These are phyloP conservation scores for Branchellion lobata DNA, from an alignment of 2,888 invertebrate species.

Conservation along the genomic window DNA sequence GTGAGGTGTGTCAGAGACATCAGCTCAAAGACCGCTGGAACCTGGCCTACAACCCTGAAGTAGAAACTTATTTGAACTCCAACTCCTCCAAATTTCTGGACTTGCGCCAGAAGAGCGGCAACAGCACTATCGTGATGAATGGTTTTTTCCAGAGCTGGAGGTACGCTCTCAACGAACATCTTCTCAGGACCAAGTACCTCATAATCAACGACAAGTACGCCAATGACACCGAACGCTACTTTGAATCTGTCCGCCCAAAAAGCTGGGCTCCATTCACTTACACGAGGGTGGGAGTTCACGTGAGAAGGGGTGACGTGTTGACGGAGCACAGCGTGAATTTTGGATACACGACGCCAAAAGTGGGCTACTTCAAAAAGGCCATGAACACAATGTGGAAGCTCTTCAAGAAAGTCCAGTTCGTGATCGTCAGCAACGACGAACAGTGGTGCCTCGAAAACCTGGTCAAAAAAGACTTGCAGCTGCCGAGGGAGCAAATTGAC, in stretches of 20 bases:
- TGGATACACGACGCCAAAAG: constrained; percentile 59
- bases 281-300: constrained; percentile 59
- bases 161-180: constrained; percentile 54
- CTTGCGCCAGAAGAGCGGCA: not conserved
- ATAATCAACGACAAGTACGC: constrained; percentile 52
- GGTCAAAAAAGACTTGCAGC: constrained; percentile 48
- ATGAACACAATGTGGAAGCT: constrained; percentile 55
- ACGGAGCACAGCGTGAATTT: constrained; percentile 55
- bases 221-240: constrained; percentile 50
- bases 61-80: constrained; percentile 42
- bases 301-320: constrained; percentile 61
- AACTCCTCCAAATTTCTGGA: constrained; percentile 18
- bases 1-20: constrained; percentile 12
- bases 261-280: constrained; percentile 51
- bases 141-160: constrained; percentile 57
- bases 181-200: constrained; percentile 54
- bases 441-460: constrained; percentile 56
- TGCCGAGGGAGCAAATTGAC: no score
- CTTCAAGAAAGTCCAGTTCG: constrained; percentile 56
- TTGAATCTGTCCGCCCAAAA: constrained; percentile 47
- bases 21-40: constrained; percentile 48
- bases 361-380: constrained; percentile 57
- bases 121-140: constrained; percentile 47
- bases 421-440: constrained; percentile 61
- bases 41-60: constrained; percentile 52